Base-by-base conservation (phyloP, 2,888 invertebrate species). In the Macrophya alboannulata region DNA sequence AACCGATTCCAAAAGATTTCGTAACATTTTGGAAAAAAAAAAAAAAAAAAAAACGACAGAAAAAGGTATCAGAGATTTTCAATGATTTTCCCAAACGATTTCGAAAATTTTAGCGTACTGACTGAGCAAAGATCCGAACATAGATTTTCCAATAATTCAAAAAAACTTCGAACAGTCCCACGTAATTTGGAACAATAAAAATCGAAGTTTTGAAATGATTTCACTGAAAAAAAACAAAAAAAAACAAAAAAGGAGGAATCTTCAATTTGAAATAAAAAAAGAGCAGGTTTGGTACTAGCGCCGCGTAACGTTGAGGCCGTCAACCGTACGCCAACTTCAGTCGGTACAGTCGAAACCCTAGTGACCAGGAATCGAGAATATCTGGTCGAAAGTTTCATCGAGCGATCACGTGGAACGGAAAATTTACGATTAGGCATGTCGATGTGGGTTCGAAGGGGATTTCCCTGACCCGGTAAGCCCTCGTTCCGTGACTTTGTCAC, bases 401-500 rank as follows among this genome's bases (percentile, higher is more conserved):
- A 51, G 6, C 77, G 55, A 77, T 77, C 77, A 55, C 55, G 37
- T 17, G 55, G 51, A 77, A 77, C 55, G 25, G 31, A 55, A 31
- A 55, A 77, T 77, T 55, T 37, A 17, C 55, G 48, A 55, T 77
- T 77, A 74, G 21, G 43, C 3, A 43, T 25, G 17, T 68, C 25
- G 31, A 12, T 17, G 55, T 5, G 17, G 37, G 68, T 31, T 15
- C 37, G 68, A 37, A 9, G 62, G 68, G 68, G 68, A 68, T 68
- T 31, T 43, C 40, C 72, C 43, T 55, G 77, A 55, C 77, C 77
- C 77, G 77, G 55, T 77, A 77, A 77, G 15, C 77, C 17, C 51
- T 55, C 55, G 31, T 77, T 51, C 51, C 77, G 77, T 77, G 55
- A 77, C 77, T 17, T 15, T 21, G 40, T 62, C 55, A 51, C 76